phyloP scores from a whole-genome alignment of 2,888 invertebrate genomes.

The Xestia ashworthii region DNA sequence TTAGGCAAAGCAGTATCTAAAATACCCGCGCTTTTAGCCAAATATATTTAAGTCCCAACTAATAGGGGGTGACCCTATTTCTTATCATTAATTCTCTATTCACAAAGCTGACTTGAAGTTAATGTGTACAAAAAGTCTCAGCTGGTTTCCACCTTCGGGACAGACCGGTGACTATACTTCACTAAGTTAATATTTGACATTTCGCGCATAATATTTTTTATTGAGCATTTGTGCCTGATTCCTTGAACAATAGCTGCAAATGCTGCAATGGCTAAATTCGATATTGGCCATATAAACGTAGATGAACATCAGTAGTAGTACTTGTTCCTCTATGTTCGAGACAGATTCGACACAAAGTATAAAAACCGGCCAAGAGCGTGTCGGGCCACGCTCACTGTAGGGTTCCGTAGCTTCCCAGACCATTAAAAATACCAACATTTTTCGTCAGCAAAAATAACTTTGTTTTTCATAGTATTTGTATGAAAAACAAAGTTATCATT shows the following conservation, averaged over 20 bases:
- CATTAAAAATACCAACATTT: too few species aligned
- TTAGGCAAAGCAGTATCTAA: not conserved
- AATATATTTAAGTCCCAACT: not conserved
- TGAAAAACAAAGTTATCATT: too few species aligned
- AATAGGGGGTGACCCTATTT: not conserved
- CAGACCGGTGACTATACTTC: not conserved
- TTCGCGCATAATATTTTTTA: not conserved
- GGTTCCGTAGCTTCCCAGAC: too few species aligned
- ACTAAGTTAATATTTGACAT: not conserved
- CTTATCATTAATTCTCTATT: too few species aligned
- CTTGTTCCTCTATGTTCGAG: not conserved
- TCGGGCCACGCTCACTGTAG: too few species aligned
- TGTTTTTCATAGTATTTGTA: too few species aligned
- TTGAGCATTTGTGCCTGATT: not conserved
- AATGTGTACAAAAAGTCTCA: too few species aligned
- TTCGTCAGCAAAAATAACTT: too few species aligned
- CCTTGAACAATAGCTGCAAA: not conserved
- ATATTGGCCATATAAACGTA: not conserved
- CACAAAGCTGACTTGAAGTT: too few species aligned
- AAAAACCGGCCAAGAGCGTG: too few species aligned
- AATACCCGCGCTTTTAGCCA: not conserved
- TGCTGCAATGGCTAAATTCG: not conserved
- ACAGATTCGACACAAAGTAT: conserved; percentile 19
- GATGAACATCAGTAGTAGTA: not conserved
- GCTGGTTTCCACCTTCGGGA: too few species aligned